A percentile compares a stretch with the other conserved stretches of the same genome.
Conservation (phyloP, 2,888 invertebrate genomes). For the Zonitis immaculata region DNA sequence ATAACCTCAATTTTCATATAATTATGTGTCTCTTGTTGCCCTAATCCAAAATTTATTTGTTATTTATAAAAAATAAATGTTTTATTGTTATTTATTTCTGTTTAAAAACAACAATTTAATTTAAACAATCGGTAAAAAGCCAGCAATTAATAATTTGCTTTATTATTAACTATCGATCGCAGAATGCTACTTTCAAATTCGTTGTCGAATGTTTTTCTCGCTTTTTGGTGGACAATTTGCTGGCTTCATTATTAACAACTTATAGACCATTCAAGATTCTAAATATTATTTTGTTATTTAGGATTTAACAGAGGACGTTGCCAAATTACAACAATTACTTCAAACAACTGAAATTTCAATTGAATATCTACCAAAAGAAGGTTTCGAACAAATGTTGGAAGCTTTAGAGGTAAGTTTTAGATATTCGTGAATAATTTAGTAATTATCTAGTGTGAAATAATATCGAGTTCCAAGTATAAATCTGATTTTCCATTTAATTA, state of each 20-base stretch:
- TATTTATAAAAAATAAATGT: neutral
- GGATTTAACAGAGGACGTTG: conserved; percentile 56
- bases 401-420: conserved; percentile 64
- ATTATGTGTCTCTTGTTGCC: conserved; percentile 7
- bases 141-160: neutral
- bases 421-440: no score
- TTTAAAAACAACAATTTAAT: neutral
- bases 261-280: no score
- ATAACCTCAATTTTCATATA: conserved; percentile 18
- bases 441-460: no score
- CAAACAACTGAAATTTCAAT: conserved; percentile 63
- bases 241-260: no score
- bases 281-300: conserved; percentile 20
- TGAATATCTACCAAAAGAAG: conserved; percentile 64
- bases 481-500: no score
- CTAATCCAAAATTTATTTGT: neutral
- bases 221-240: neutral
- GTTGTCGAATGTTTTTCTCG: neutral
- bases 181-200: neutral
- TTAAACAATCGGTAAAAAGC: neutral
- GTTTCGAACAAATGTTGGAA: conserved; percentile 65
- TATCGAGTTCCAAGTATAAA: no score
- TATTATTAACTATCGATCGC: neutral
- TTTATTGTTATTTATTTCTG: neutral
- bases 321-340: conserved; percentile 64